Evolutionary conservation across 2,113 vertebrate species (phyloP).

Genomic region (Podiceps cristatus): DNA sequence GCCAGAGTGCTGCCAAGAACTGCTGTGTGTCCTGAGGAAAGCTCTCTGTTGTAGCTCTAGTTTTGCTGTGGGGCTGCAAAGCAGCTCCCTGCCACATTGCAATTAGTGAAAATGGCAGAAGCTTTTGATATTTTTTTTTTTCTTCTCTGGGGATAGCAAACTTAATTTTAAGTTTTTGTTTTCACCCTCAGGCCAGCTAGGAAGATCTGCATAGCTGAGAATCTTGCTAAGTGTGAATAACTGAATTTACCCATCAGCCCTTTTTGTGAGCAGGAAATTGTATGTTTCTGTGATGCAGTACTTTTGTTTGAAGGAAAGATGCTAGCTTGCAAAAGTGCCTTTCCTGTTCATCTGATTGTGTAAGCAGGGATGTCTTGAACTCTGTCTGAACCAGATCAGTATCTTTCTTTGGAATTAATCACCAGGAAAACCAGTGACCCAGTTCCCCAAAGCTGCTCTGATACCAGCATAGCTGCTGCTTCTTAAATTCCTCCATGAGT

Average conservation of each 20-base stretch:
- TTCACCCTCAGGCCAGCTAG: not conserved
- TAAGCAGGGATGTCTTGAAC: slow-evolving; percentile 19
- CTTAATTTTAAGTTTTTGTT: not conserved
- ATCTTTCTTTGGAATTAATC: slow-evolving; percentile 9
- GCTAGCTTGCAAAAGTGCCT: not conserved
- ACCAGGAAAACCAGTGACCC: not conserved
- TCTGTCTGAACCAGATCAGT: not conserved
- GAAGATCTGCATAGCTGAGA: not conserved
- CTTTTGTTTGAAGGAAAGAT: not conserved
- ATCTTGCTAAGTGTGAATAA: not conserved
- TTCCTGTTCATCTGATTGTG: slow-evolving; percentile 3
- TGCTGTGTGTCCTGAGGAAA: not conserved
- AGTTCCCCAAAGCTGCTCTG: not conserved
- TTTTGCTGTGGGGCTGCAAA: not conserved
- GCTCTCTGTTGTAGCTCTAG: not conserved
- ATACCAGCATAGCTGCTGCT: not conserved
- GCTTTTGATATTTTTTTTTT: not conserved
- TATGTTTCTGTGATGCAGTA: not conserved
- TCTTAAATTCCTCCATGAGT: not conserved
- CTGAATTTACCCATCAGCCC: not conserved
- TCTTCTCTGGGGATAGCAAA: not conserved
- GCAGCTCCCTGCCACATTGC: not conserved
- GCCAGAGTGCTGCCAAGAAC: not conserved
- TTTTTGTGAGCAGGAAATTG: not conserved
- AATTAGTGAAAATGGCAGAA: not conserved